Conservation (phyloP, 2,888 invertebrate species). For the Seira sanloemensis region DNA sequence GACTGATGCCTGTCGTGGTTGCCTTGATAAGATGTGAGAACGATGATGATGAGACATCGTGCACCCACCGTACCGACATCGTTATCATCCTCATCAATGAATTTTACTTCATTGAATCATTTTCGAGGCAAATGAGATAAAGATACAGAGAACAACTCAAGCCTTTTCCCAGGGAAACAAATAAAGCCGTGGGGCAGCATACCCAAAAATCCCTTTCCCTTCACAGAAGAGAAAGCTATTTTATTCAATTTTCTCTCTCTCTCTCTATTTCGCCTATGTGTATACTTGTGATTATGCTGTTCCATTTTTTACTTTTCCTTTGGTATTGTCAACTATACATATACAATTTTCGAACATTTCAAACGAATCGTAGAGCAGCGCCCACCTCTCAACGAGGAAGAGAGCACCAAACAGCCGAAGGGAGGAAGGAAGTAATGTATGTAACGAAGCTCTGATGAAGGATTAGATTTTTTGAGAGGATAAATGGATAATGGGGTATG, state of each 20-base stretch:
- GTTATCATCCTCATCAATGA: slow-evolving; percentile 11
- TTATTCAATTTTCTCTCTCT: not conserved
- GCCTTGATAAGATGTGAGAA: not conserved
- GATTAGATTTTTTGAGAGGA: slow-evolving; percentile 2
- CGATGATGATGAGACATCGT: not conserved
- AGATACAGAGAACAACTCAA: not conserved
- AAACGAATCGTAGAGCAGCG: not conserved
- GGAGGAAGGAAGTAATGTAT: slow-evolving; percentile 6
- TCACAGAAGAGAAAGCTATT: not conserved
- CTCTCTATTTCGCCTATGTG: too few relatives aligned
- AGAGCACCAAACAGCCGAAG: not conserved
- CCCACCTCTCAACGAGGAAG: not conserved
- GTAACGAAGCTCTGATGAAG: slow-evolving; percentile 11
- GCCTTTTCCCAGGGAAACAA: not conserved
- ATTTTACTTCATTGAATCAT: slow-evolving; percentile 19
- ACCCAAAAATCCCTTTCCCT: not conserved
- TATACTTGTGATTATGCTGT: not conserved
- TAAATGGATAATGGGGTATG: not conserved
- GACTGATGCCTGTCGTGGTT: not conserved
- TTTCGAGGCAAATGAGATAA: slow-evolving; percentile 10
- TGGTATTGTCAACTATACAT: slow-evolving; percentile 4
- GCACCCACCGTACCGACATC: not conserved
- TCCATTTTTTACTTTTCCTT: not conserved
- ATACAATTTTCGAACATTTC: too few relatives aligned
- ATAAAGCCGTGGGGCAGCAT: not conserved